These are phyloP conservation scores for Mellilla xanthometata DNA, from an alignment of 2,888 invertebrate genomes.

Conservation along the genomic window DNA sequence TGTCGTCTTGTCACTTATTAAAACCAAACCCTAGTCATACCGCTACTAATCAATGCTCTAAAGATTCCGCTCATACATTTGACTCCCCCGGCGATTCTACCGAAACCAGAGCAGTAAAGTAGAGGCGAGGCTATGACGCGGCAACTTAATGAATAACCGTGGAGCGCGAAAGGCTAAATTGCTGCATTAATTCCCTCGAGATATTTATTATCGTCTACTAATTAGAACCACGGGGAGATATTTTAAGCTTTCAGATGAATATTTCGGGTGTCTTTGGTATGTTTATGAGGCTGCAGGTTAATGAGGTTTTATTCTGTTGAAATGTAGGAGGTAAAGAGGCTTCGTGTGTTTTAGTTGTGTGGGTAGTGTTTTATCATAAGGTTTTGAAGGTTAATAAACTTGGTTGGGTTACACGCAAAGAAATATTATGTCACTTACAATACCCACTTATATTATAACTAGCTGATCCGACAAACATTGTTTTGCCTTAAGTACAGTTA, in stretches of 20 bases:
- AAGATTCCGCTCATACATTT: too few species aligned
- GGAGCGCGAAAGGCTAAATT: conserved; percentile 43
- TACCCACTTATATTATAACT: too few species aligned
- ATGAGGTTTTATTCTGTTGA: not conserved
- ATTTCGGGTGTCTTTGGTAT: conserved; percentile 23
- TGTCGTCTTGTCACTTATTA: too few species aligned
- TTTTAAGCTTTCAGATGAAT: conserved; percentile 28
- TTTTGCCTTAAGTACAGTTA: too few species aligned
- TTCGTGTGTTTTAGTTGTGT: too few species aligned
- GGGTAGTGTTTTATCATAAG: too few species aligned
- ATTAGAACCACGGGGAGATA: conserved; percentile 40
- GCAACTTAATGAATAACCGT: conserved; percentile 46
- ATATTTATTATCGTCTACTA: conserved; percentile 53
- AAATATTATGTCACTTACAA: too few species aligned
- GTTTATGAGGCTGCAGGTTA: conserved; percentile 1
- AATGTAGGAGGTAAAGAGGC: not conserved
- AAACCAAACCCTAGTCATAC: too few species aligned
- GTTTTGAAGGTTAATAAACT: too few species aligned
- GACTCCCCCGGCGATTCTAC: not conserved
- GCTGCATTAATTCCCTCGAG: conserved; percentile 50
- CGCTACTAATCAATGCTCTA: too few species aligned
- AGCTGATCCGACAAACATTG: too few species aligned
- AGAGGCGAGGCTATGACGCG: conserved; percentile 33
- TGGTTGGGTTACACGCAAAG: too few species aligned
- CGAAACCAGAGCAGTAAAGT: not conserved